Evolutionary conservation across 2,888 invertebrate genomes (phyloP).

Genomic region (Epistrophe eligans): DNA sequence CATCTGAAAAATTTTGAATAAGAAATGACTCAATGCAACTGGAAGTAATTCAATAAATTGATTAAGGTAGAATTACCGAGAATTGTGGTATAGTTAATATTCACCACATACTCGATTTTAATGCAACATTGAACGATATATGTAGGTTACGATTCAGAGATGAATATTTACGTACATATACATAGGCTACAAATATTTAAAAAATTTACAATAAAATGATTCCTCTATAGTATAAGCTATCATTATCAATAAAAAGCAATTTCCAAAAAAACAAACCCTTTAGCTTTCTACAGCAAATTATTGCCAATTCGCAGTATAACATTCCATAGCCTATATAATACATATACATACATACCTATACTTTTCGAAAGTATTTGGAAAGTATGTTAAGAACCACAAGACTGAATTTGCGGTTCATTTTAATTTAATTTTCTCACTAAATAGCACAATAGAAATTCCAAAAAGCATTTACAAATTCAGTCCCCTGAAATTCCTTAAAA

Average conservation of each 20-base stretch:
- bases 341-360: too few relatives aligned
- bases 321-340: background rate
- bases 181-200: too few relatives aligned
- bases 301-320: background rate
- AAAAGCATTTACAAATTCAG: background rate
- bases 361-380: background rate
- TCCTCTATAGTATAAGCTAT: background rate
- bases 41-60: too few relatives aligned
- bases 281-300: background rate
- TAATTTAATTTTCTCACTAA: conserved; percentile 38
- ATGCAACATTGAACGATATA: too few relatives aligned
- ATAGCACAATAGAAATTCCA: conserved; percentile 26
- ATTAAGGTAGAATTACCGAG: too few relatives aligned
- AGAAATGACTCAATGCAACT: too few relatives aligned
- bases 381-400: background rate
- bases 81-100: too few relatives aligned
- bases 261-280: background rate
- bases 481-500: conserved; percentile 1
- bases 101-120: too few relatives aligned
- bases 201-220: too few relatives aligned
- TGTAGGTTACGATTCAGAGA: too few relatives aligned
- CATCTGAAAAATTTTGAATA: too few relatives aligned
- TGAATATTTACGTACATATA: too few relatives aligned
- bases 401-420: conserved; percentile 37
- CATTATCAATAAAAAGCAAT: background rate